These are phyloP conservation scores for Chydorus sphaericus DNA, from an alignment of 2,888 invertebrate species.

Conservation along the genomic window DNA sequence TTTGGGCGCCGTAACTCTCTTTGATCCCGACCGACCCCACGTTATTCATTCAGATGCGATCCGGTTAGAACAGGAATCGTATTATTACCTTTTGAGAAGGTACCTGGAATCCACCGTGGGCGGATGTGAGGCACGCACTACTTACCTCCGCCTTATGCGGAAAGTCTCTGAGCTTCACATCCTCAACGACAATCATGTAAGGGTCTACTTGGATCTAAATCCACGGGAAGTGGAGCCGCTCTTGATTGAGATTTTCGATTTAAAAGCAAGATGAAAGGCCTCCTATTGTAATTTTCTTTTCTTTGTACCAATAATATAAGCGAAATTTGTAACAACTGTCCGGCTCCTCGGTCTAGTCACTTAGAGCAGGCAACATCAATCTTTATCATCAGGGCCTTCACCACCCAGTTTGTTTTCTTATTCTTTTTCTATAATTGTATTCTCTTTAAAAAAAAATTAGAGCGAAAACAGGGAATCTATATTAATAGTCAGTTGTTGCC, in stretches of 20 bases:
- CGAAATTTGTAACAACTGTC: no score
- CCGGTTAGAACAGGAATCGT: conserved; percentile 73
- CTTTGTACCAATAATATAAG: no score
- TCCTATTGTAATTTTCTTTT: no score
- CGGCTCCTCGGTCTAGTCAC: neutral
- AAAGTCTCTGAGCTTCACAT: conserved; percentile 79
- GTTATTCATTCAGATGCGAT: conserved; percentile 73
- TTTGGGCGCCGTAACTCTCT: conserved; percentile 77
- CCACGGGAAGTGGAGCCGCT: conserved; percentile 81
- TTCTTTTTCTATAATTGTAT: no score
- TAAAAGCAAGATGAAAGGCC: conserved; percentile 42
- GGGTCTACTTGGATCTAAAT: conserved; percentile 82
- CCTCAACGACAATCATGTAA: conserved; percentile 79
- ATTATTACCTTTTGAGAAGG: conserved; percentile 75
- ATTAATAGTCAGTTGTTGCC: no score
- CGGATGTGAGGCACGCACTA: conserved; percentile 74
- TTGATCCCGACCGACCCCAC: conserved; percentile 64
- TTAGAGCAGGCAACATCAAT: neutral
- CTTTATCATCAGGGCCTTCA: no score
- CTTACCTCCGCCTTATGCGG: conserved; percentile 72
- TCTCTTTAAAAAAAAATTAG: no score
- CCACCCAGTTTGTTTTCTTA: no score
- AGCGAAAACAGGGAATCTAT: no score
- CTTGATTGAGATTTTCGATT: conserved; percentile 85
- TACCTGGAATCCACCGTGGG: conserved; percentile 50